These are phyloP conservation scores for Sarcophaga subvicina DNA, from an alignment of 2,888 invertebrate genomes.

Conservation along the genomic window DNA sequence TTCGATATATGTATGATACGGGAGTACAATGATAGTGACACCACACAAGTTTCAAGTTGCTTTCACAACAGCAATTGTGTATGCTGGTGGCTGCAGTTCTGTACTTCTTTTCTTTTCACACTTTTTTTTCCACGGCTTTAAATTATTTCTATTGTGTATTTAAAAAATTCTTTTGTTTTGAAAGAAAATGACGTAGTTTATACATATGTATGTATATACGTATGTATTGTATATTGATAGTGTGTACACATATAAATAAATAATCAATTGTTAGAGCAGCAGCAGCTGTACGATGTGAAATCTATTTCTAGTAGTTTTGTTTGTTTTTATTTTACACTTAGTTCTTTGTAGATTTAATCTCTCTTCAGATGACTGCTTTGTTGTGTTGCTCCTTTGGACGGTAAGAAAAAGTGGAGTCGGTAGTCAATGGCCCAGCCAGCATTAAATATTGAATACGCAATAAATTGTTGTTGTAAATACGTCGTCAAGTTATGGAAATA, in stretches of 20 bases:
- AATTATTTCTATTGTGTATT: neutral
- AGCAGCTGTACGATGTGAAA: neutral
- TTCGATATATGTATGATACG: neutral
- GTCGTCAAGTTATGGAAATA: slow-evolving; percentile 13
- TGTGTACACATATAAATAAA: neutral
- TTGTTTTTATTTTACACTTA: neutral
- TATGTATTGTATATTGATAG: neutral
- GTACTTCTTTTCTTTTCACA: neutral
- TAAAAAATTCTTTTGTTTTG: neutral
- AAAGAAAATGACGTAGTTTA: slow-evolving; percentile 4
- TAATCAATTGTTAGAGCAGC: neutral
- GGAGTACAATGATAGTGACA: neutral
- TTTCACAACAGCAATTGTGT: slow-evolving; percentile 26
- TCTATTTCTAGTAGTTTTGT: neutral
- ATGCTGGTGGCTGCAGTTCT: neutral
- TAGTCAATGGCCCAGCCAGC: neutral
- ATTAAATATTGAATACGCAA: slow-evolving; percentile 42
- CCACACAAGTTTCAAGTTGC: slow-evolving; percentile 6
- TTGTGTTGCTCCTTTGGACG: neutral
- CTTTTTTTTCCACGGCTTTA: neutral
- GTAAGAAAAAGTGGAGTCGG: slow-evolving; percentile 5
- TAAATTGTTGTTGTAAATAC: slow-evolving; percentile 16
- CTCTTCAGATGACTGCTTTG: neutral
- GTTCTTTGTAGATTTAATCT: slow-evolving; percentile 38
- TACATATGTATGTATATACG: neutral